These are phyloP conservation scores for Paratilapia polleni DNA, from an alignment of 2,113 vertebrate species.

Conservation along the genomic window DNA sequence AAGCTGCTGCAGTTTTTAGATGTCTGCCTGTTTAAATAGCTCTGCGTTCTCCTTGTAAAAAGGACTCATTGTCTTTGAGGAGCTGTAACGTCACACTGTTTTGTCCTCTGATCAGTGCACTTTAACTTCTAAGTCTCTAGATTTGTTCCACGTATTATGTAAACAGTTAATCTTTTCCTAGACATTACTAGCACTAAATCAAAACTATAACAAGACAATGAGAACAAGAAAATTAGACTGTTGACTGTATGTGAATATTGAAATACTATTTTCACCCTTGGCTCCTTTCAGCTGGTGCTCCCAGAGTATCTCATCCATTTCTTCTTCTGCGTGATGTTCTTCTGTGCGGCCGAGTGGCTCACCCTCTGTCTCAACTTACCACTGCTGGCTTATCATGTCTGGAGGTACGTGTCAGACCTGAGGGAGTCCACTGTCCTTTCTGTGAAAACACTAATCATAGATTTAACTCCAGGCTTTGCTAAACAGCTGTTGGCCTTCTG, in stretches of 20 bases:
- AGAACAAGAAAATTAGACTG: background rate
- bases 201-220: background rate
- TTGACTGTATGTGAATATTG: background rate
- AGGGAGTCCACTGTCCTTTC: background rate
- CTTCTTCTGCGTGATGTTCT: slow-evolving; percentile 99
- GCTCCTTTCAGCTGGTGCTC: slow-evolving; percentile 91
- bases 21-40: slow-evolving; percentile 26
- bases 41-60: background rate
- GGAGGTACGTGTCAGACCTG: slow-evolving; percentile 85
- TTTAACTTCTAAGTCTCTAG: background rate
- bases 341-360: slow-evolving; percentile 98
- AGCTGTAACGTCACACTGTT: background rate
- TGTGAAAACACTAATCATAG: background rate
- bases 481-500: background rate
- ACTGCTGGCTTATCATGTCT: slow-evolving; percentile 96
- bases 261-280: background rate
- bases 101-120: background rate
- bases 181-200: background rate
- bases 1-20: slow-evolving; percentile 17
- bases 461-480: background rate
- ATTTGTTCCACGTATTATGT: background rate
- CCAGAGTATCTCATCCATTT: slow-evolving; percentile 99
- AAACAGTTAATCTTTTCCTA: background rate
- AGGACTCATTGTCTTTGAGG: slow-evolving; percentile 6
- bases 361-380: slow-evolving; percentile 96